Evolutionary conservation across 2,797 vertebrate species (phyloP).

Genomic region (Antennarius maculatus): DNA sequence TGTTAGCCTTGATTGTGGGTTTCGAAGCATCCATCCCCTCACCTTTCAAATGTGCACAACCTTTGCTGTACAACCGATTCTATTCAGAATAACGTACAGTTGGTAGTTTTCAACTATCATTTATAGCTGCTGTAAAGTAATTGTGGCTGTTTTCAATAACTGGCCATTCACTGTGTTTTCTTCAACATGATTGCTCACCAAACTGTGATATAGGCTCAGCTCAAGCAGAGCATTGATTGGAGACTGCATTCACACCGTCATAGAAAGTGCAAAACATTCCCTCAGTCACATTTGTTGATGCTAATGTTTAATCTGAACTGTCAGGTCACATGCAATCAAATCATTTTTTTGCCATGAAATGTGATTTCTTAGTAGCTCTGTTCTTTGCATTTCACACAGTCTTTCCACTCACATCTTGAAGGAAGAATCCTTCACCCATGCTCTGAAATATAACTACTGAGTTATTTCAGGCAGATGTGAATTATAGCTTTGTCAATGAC

Average conservation of each 20-base stretch:
- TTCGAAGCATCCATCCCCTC: too few species aligned
- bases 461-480: slow-evolving; percentile 56
- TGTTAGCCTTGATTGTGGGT: too few species aligned
- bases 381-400: slow-evolving; percentile 4
- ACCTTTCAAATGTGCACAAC: slow-evolving; percentile 14
- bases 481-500: slow-evolving; percentile 55
- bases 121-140: not conserved
- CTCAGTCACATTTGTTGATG: slow-evolving; percentile 22
- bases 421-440: slow-evolving; percentile 16
- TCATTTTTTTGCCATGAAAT: slow-evolving; percentile 27
- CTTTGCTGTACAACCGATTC: slow-evolving; percentile 19
- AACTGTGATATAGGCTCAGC: too few species aligned
- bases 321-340: slow-evolving; percentile 45
- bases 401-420: slow-evolving; percentile 13
- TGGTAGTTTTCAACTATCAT: not conserved
- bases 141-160: not conserved
- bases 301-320: slow-evolving; percentile 38
- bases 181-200: not conserved
- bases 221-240: too few species aligned
- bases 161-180: not conserved
- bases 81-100: not conserved
- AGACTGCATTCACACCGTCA: too few species aligned
- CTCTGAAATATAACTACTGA: slow-evolving; percentile 36
- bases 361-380: slow-evolving; percentile 43
- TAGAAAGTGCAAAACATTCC: slow-evolving; percentile 9